These are phyloP conservation scores for Zaprionus nigranus DNA, from an alignment of 1,140 invertebrate genomes.

Conservation along the genomic window DNA sequence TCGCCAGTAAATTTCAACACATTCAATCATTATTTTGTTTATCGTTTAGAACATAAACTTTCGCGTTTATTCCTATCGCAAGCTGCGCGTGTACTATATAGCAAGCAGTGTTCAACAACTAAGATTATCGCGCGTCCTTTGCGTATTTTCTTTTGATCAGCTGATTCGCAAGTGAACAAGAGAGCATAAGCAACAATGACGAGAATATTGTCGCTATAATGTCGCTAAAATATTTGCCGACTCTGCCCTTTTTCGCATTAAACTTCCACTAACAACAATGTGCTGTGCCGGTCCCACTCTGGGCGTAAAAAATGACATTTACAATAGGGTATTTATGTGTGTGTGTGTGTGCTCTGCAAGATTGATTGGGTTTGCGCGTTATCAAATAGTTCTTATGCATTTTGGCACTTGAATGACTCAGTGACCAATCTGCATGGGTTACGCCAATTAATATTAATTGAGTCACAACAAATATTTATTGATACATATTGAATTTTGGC, in stretches of 20 bases:
- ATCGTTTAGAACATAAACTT: background rate
- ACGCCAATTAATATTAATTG: no score
- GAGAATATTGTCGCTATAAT: background rate
- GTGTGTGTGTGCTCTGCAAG: background rate
- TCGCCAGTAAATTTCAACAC: conserved; percentile 70
- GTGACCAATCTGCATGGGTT: no score
- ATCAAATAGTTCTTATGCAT: conserved; percentile 1
- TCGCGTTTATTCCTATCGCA: background rate
- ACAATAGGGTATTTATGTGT: background rate
- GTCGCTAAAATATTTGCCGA: conserved; percentile 15
- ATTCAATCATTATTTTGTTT: conserved; percentile 47
- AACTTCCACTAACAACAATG: conserved; percentile 1
- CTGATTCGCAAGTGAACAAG: background rate
- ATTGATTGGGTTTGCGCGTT: conserved; percentile 16
- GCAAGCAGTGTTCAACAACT: background rate
- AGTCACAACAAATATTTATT: no score
- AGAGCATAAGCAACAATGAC: background rate
- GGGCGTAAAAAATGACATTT: conserved; percentile 2
- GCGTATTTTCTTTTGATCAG: background rate
- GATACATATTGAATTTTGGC: no score
- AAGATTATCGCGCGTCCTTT: conserved; percentile 11
- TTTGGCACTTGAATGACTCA: no score
- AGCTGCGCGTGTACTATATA: background rate
- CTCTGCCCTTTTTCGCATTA: conserved; percentile 16
- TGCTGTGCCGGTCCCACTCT: background rate